Conservation (phyloP, 1,140 invertebrate genomes). For the Drosophila sp. region DNA sequence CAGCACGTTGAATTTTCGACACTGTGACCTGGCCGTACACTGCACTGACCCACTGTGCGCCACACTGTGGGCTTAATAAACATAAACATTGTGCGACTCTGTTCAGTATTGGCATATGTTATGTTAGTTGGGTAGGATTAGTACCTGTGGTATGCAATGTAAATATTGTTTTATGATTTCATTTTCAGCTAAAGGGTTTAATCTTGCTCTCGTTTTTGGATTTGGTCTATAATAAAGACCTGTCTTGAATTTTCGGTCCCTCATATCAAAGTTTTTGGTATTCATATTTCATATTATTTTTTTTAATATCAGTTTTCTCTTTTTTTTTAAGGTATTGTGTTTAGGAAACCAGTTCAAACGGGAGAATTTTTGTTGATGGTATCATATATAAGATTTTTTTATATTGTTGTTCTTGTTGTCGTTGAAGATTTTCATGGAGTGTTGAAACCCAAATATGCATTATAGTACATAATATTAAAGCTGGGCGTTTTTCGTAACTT, state of each 20-base stretch:
- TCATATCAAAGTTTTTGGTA: slow-evolving; percentile 74
- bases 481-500: slow-evolving; percentile 62
- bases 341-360: slow-evolving; percentile 78
- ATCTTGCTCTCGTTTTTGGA: slow-evolving; percentile 9
- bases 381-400: slow-evolving; percentile 27
- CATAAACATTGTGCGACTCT: slow-evolving; percentile 9
- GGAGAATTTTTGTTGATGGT: slow-evolving; percentile 55
- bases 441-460: slow-evolving; percentile 78
- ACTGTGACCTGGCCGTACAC: neutral
- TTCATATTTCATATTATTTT: slow-evolving; percentile 17
- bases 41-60: slow-evolving; percentile 10
- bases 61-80: slow-evolving; percentile 10
- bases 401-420: slow-evolving; percentile 31
- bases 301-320: slow-evolving; percentile 6
- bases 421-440: slow-evolving; percentile 47
- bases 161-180: slow-evolving; percentile 7
- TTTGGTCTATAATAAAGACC: slow-evolving; percentile 77
- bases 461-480: slow-evolving; percentile 72
- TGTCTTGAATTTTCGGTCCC: slow-evolving; percentile 76
- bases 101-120: slow-evolving; percentile 5
- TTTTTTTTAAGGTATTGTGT: slow-evolving; percentile 28
- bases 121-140: slow-evolving; percentile 1
- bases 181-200: neutral
- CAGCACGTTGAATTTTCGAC: neutral
- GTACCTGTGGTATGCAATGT: slow-evolving; percentile 10